Percentiles rank a stretch among this genome's conserved stretches.
phyloP scores from a whole-genome alignment of 92 coral and sea anemone species.

The Hydrozoanthus gracilis region DNA sequence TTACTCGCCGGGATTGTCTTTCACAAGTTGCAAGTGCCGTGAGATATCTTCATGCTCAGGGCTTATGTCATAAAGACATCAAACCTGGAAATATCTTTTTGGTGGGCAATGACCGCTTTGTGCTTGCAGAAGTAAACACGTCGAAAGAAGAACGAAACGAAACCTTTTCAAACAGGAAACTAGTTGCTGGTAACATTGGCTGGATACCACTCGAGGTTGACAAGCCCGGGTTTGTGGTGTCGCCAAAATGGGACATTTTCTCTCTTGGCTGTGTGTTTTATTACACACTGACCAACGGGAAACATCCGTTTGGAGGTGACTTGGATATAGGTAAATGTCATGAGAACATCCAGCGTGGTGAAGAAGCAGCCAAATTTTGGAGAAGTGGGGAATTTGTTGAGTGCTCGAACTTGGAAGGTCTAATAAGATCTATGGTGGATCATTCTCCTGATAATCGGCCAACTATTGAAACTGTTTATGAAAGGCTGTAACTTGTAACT shows the following conservation, averaged over 20 bases:
- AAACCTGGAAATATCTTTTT: slow-evolving; percentile 30
- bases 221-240: not conserved
- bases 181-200: slow-evolving; percentile 30
- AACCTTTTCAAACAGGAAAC: slow-evolving; percentile 28
- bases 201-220: slow-evolving; percentile 33
- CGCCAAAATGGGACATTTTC: slow-evolving; percentile 30
- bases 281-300: slow-evolving; percentile 32
- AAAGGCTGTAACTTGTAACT: too few relatives aligned
- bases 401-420: not conserved
- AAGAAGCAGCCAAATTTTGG: not conserved
- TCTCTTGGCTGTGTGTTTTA: slow-evolving; percentile 41
- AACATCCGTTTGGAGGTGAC: slow-evolving; percentile 39
- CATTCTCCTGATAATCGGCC: slow-evolving; percentile 25
- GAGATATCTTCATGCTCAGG: slow-evolving; percentile 17
- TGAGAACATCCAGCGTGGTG: slow-evolving; percentile 13
- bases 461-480: not conserved
- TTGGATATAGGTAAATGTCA: not conserved
- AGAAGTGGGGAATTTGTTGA: slow-evolving; percentile 1
- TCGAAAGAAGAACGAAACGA: slow-evolving; percentile 6
- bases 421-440: slow-evolving; percentile 3
- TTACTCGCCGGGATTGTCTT: slow-evolving; percentile 18
- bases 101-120: slow-evolving; percentile 30
- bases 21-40: slow-evolving; percentile 24
- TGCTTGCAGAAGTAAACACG: slow-evolving; percentile 29
- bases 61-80: slow-evolving; percentile 24